Percentiles rank a stretch among this genome's conserved stretches.
These are phyloP conservation scores for Tinamus guttatus DNA, from an alignment of 2,113 vertebrate genomes.

Conservation along the genomic window DNA sequence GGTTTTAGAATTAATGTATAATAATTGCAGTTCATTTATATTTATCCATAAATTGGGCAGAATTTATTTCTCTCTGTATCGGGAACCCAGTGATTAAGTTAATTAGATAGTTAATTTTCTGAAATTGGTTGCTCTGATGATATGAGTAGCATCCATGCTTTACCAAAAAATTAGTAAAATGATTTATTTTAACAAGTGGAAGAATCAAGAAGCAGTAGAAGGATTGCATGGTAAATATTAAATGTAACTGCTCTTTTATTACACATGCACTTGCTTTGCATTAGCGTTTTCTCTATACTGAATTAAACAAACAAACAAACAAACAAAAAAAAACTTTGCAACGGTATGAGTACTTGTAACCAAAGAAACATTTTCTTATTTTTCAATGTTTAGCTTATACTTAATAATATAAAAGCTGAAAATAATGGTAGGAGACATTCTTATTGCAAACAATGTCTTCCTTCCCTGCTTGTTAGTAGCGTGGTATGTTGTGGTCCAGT, in stretches of 20 bases:
- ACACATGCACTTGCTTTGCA: neutral
- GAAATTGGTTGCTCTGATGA: conserved; percentile 8
- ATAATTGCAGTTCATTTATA: neutral
- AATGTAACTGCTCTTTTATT: neutral
- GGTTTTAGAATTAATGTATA: neutral
- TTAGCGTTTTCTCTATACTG: neutral
- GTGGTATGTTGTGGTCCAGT: neutral
- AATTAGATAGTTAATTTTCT: conserved; percentile 12
- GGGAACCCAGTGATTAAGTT: conserved; percentile 5
- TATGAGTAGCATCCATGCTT: neutral
- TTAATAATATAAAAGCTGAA: neutral
- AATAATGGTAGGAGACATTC: neutral
- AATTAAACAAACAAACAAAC: neutral
- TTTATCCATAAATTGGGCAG: neutral
- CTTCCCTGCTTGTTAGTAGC: neutral
- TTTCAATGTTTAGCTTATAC: neutral
- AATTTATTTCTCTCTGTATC: neutral
- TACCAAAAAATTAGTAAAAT: neutral
- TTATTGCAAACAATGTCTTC: neutral
- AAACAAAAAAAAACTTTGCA: neutral
- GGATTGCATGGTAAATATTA: neutral
- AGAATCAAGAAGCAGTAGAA: neutral
- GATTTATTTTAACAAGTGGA: neutral
- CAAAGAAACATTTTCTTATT: neutral
- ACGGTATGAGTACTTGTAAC: neutral